Evolutionary conservation across 2,113 vertebrate genomes (phyloP), one percentile per base, ranked within the genome.

Genomic region (Setophaga petechia): DNA sequence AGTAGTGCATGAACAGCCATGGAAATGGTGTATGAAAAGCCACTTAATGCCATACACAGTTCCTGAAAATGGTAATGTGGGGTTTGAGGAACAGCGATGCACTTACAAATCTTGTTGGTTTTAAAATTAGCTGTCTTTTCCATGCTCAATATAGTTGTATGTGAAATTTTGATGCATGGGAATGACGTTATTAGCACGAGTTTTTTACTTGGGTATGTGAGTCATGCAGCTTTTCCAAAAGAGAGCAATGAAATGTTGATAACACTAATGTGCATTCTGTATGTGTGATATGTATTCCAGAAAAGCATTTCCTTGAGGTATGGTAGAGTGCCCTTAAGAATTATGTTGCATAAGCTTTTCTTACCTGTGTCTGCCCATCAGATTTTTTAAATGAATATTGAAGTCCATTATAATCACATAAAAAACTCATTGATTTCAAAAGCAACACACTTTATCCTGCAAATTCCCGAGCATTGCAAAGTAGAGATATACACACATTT

Each of bases 181-280:
- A 86, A 74, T 93, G 75, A 94, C 19, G 55, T 83, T 85, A 94
- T 80, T 73, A 94, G 67, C 82, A 91, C 22, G 52, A 90, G 84
- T 20, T 94, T 95, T 93, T 91, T 58, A 87, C 87, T 95, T 66
- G 87, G 23, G 75, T 71, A 69, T 73, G 51, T 93, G 89, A 96
- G 82, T 96, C 95, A 96, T 47, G 19, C 78, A 66, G 41, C 55
- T 75, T 90, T 79, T 92, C 75, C 71, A 62, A 89, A 94, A 89
- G 54, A 67, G 24, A 91, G 39, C 30, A 91, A 77, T 67, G 55
- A 94, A 90, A 85, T 76, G n/a, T 81, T 95, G 63, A 85, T 91
- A 83, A 23, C 65, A 35, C 23, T 46, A 66, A 58, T 24, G n/a
- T 59, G 59, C 27, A 47, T 69, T 83, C 31, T 81, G 33, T 37